phyloP scores from a whole-genome alignment of 2,888 invertebrate genomes.

The Amitus sp. region DNA sequence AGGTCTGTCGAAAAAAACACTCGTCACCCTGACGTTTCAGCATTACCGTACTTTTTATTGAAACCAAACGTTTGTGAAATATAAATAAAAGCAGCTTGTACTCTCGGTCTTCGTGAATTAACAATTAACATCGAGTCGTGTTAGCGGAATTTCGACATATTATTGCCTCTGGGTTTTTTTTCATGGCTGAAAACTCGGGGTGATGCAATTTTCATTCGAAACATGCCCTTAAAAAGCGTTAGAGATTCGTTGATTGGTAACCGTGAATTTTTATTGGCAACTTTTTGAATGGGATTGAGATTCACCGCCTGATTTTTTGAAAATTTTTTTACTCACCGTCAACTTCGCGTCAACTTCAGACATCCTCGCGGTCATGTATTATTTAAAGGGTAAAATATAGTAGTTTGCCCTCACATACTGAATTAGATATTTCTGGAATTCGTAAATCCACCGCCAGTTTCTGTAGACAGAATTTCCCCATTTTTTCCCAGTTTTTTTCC shows the following conservation, averaged over 20 bases:
- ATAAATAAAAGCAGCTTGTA: neutral
- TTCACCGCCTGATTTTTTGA: neutral
- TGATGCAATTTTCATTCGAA: conserved; percentile 50
- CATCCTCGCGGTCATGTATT: conserved; percentile 34
- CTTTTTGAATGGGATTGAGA: neutral
- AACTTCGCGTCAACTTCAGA: too few relatives aligned
- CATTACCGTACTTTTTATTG: neutral
- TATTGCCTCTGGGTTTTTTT: conserved; percentile 25
- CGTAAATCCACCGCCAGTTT: conserved; percentile 36
- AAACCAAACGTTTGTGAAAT: neutral
- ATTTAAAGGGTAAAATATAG: conserved; percentile 40
- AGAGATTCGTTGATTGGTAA: neutral
- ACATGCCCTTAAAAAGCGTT: conserved; percentile 44
- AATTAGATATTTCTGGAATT: conserved; percentile 32
- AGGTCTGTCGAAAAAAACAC: conserved; percentile 28
- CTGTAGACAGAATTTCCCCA: conserved; percentile 18
- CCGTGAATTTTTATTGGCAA: neutral
- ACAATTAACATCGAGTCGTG: conserved; percentile 27
- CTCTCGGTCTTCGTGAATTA: too few relatives aligned
- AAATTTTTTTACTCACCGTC: too few relatives aligned
- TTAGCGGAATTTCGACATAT: conserved; percentile 42
- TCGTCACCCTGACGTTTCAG: neutral
- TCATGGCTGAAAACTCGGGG: conserved; percentile 44
- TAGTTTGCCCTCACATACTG: conserved; percentile 33
- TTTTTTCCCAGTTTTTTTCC: too few relatives aligned